phyloP scores from a whole-genome alignment of 2,888 invertebrate species.

The Chromoteleia sp. region DNA sequence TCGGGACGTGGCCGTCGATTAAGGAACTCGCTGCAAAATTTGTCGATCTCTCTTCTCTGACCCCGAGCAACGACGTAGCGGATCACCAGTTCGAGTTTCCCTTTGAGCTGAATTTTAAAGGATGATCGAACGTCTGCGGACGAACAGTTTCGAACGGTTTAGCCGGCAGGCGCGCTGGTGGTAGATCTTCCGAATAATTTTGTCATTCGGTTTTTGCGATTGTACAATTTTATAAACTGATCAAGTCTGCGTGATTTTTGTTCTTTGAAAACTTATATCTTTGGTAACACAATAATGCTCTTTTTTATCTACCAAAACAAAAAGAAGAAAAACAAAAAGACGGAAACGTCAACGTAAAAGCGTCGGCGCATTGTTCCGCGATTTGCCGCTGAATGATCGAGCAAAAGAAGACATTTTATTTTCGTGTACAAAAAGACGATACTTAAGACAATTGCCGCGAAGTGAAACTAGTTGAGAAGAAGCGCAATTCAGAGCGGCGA shows the following conservation, averaged over 20 bases:
- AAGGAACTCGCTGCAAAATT: too few relatives aligned
- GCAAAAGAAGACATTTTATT: conserved; percentile 29
- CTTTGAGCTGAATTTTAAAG: too few relatives aligned
- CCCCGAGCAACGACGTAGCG: too few relatives aligned
- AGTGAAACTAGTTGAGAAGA: conserved; percentile 25
- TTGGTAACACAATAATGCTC: conserved; percentile 4
- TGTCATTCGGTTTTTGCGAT: too few relatives aligned
- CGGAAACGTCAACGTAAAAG: conserved; percentile 6
- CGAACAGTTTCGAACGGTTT: too few relatives aligned
- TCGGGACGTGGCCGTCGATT: too few relatives aligned
- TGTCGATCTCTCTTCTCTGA: too few relatives aligned
- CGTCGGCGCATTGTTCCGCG: conserved; percentile 22
- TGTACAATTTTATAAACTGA: not conserved
- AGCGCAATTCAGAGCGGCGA: conserved; percentile 2
- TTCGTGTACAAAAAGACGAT: conserved; percentile 37
- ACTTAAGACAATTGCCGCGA: conserved; percentile 34
- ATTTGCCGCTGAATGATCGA: conserved; percentile 24
- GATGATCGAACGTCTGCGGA: too few relatives aligned
- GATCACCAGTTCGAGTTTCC: too few relatives aligned
- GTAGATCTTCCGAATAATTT: too few relatives aligned
- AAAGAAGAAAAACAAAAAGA: too few relatives aligned
- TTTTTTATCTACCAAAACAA: conserved; percentile 3
- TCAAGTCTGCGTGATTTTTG: not conserved
- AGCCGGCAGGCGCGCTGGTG: too few relatives aligned
- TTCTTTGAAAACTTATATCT: not conserved